Evolutionary conservation across 2,113 vertebrate genomes (phyloP), one percentile per base, ranked within the genome.

Genomic region (Phalacrocorax brasilianus): DNA sequence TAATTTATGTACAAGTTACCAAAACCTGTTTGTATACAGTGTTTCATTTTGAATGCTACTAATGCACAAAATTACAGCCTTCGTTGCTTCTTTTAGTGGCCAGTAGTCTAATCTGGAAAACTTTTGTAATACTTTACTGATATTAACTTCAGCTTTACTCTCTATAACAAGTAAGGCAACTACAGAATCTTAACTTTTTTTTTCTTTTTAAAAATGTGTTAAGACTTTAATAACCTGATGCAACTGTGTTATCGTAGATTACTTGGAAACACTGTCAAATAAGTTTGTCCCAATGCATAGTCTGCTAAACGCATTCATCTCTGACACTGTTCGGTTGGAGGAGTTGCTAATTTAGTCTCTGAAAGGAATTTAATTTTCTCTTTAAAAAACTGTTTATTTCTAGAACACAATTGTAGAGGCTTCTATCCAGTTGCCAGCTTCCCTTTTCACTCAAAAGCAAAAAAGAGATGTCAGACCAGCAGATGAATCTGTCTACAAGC

Each of bases 401-500:
- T 92, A 99, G 99, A 99, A 98, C 96, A 99, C 99, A 1, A 80
- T 99, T n/a, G 96, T 99, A 35, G 99, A 99, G 94, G 99, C 99
- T 6, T 99, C 99, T 7, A 98, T 99, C 77, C 99, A 99, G 56
- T 98, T 99, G 42, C 99, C 99, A 27, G 98, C 99, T 53, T 98
- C 99, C 45, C 98, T 99, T 56, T 98, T 99, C 74, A 97, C 96
- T 73, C 98, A 98, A 80, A 97, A 98, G 81, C 97, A 97, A 14
- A 98, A 98, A 79, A 97, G 98, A 89, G 96, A 98, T 70, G 97
- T 98, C 19, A 98, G 98, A 56, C 98, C 98, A 38, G 38, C 96
- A 0, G 99, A 99, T 14, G 99, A 99, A 78, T 97, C 98, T 0
- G 91, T 98, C 76, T 99, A 98, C 91, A 99, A 99, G 97, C 98